Evolutionary conservation across 2,797 vertebrate species (phyloP).

Genomic region (Myotis planiceps): DNA sequence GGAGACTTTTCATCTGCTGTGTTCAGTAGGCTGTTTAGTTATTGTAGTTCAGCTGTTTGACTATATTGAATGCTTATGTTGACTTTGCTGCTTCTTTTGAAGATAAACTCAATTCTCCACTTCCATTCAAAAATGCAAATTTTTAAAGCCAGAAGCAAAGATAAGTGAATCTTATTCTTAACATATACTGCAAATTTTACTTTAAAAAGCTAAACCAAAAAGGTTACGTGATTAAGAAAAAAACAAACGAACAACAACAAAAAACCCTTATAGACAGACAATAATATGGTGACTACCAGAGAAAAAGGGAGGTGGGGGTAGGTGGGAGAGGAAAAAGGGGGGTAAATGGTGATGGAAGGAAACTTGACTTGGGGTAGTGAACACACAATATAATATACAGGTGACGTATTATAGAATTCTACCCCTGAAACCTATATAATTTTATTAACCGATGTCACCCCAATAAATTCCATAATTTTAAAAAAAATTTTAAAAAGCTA

Average conservation of each 20-base stretch:
- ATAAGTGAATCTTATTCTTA: slow-evolving; percentile 18
- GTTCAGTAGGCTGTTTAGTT: neutral
- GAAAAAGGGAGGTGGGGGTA: neutral
- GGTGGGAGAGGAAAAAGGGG: neutral
- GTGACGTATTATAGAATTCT: neutral
- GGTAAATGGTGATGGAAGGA: neutral
- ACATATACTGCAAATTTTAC: slow-evolving; percentile 18
- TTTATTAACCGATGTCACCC: neutral
- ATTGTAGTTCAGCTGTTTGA: neutral
- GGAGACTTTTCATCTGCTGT: neutral
- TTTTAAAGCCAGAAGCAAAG: slow-evolving; percentile 29
- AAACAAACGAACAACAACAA: neutral
- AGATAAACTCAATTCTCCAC: slow-evolving; percentile 23
- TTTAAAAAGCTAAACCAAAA: neutral
- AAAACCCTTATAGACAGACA: neutral
- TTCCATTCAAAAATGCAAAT: neutral
- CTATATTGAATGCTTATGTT: neutral
- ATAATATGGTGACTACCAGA: neutral
- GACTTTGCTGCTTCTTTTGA: neutral
- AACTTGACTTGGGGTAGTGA: too few relatives aligned
- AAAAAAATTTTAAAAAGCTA: neutral
- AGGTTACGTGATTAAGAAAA: neutral
- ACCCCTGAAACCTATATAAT: neutral
- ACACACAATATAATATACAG: neutral
- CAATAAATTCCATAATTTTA: neutral